Percentiles rank a stretch among this genome's conserved stretches.
Conservation (phyloP, 2,797 vertebrate species). For the Phylloscopus collybita region DNA sequence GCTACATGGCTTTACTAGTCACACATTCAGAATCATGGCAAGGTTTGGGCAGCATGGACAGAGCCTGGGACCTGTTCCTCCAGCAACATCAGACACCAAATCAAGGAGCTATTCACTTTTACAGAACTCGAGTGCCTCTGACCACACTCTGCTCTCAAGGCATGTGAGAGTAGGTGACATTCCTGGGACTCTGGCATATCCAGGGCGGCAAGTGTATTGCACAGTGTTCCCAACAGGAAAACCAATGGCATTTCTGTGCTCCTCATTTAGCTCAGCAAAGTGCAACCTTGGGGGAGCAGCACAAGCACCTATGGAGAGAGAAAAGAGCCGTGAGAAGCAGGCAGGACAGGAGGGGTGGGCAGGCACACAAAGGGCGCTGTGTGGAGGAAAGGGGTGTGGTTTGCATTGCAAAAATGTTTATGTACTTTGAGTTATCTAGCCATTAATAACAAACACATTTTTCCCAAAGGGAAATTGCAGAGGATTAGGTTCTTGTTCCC, state of each 20-base stretch:
- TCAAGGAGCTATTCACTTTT: conserved; percentile 72
- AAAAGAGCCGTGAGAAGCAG: background rate
- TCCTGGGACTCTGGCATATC: conserved; percentile 38
- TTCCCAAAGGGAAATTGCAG: background rate
- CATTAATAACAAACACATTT: background rate
- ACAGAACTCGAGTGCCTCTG: conserved; percentile 64
- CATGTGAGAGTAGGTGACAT: conserved; percentile 38
- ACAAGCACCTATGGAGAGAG: conserved; percentile 66
- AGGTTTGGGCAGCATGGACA: conserved; percentile 24
- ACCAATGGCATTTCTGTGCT: conserved; percentile 35
- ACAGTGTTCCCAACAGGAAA: conserved; percentile 70
- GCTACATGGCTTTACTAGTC: conserved; percentile 65
- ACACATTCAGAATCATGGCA: background rate
- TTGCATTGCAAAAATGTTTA: background rate
- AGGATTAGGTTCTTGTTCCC: background rate
- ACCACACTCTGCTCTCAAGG: conserved; percentile 59
- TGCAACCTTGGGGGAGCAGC: conserved; percentile 20
- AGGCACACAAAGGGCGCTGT: background rate
- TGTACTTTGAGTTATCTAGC: background rate
- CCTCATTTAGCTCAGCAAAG: conserved; percentile 61
- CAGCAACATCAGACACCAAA: background rate
- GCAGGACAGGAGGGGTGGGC: background rate
- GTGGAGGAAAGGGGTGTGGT: background rate
- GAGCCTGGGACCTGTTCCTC: conserved; percentile 18
- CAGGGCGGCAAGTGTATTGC: conserved; percentile 66